Base-by-base conservation (phyloP, 1,140 invertebrate species). In the Lasioglossum baleicum region DNA sequence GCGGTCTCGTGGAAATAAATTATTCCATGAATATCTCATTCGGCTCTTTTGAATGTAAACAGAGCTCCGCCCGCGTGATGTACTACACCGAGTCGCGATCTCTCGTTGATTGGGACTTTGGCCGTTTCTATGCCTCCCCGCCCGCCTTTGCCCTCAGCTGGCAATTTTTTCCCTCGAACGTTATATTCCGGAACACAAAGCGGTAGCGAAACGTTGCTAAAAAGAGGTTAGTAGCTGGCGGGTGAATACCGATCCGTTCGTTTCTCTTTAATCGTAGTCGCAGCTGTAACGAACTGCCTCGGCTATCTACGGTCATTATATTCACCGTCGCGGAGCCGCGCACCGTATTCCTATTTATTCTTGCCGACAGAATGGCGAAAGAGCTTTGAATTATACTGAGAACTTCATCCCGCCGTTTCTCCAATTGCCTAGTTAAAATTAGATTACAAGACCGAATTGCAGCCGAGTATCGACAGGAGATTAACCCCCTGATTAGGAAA, bases 21-120 rank as follows among this genome's bases (percentile, higher is more conserved):
- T 85, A 85, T 82, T 84, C 83, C 79, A 82, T 84, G 74, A 85
- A 85, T 85, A 84, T 77, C 79, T 84, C 83, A 81, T 81, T 84
- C 64, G 69, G 40, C 60, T 81, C 83, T 74, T 77, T 85, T 82
- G 20, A 85, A 84, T 78, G 69, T 84, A 84, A 82, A 85, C 83
- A 77, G 65, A 75, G 42, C 58, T 65, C 10, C 73, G 58, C 42
- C 35, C 70, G 53, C 61, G 71, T 56, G 71, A 83, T 74, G 61
- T 44, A 65, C 48, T 60, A 61, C 53, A 20, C 51, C 48, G 8
- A 1, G 40, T 51, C 67, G 65, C 61, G 69, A 84, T 73, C 73
- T 71, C 73, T 67, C 83, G 69, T 73, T 81, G 69, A 85, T 84
- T 81, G 82, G 63, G 56, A 85, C 26, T 79, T 76, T 60, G 77